phyloP scores from a whole-genome alignment of 1,140 invertebrate genomes.

The Leptopilina boulardi region DNA sequence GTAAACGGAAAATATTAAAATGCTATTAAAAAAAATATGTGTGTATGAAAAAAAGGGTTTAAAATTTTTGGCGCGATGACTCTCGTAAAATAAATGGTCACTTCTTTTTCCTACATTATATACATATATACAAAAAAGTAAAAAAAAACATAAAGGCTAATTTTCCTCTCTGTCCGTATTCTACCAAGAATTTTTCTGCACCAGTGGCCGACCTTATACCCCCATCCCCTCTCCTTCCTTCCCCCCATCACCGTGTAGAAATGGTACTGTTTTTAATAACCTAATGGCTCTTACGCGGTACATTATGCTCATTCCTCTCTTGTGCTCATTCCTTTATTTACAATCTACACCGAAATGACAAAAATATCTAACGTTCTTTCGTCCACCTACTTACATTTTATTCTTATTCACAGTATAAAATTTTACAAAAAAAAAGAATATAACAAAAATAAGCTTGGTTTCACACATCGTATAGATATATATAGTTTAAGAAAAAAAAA shows the following conservation, averaged over 20 bases:
- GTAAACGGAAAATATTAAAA: not conserved
- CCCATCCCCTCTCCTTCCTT: too few species aligned
- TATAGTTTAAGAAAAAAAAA: not conserved
- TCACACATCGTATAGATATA: not conserved
- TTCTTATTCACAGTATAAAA: too few species aligned
- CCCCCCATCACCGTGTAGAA: constrained; percentile 50
- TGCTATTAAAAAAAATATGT: not conserved
- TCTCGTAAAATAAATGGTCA: constrained; percentile 27
- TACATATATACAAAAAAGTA: constrained; percentile 59
- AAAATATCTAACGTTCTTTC: constrained; percentile 46
- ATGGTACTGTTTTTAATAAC: constrained; percentile 73
- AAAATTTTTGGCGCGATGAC: not conserved
- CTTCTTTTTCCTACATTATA: constrained; percentile 32
- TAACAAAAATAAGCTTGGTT: constrained; percentile 5
- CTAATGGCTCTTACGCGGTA: constrained; percentile 73
- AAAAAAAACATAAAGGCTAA: constrained; percentile 69
- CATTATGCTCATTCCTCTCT: constrained; percentile 60
- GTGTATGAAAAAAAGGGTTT: too few species aligned
- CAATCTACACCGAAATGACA: constrained; percentile 54
- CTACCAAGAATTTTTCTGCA: constrained; percentile 53
- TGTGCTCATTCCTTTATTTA: constrained; percentile 54
- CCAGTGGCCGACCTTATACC: too few species aligned
- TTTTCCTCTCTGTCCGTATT: constrained; percentile 65
- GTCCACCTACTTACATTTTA: constrained; percentile 24
- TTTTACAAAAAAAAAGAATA: constrained; percentile 6